Evolutionary conservation across 2,888 invertebrate species (phyloP).

Genomic region (Labia minor): DNA sequence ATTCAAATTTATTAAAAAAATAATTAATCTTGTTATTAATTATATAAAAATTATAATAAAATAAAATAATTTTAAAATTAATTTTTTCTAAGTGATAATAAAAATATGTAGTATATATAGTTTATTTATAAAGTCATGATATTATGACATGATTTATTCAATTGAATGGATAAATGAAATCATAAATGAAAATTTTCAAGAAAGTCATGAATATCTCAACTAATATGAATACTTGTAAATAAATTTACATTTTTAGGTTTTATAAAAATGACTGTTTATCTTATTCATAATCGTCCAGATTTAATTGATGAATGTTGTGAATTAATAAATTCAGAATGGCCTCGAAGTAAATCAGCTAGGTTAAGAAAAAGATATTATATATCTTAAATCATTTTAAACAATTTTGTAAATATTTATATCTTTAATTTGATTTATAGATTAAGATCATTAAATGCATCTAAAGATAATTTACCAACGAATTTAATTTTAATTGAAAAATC

Average conservation of each 20-base stretch:
- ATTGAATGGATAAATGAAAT: not conserved
- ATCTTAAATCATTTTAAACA: too few relatives aligned
- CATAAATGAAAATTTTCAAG: not conserved
- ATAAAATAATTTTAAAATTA: too few relatives aligned
- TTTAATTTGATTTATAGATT: not conserved
- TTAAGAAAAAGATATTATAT: constrained; percentile 30
- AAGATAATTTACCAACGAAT: constrained; percentile 21
- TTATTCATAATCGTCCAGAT: constrained; percentile 58
- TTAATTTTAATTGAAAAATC: constrained; percentile 16
- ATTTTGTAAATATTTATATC: too few relatives aligned
- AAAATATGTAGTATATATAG: too few relatives aligned
- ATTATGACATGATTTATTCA: too few relatives aligned
- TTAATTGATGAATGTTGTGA: constrained; percentile 59
- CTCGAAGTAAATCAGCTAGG: constrained; percentile 67
- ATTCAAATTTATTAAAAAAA: too few relatives aligned
- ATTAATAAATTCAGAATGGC: constrained; percentile 79
- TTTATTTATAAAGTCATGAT: too few relatives aligned
- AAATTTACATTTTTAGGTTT: not conserved
- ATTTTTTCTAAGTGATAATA: too few relatives aligned
- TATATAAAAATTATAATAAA: too few relatives aligned
- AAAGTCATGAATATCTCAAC: not conserved
- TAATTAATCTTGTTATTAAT: too few relatives aligned
- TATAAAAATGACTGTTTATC: constrained; percentile 19
- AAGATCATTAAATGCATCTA: constrained; percentile 19
- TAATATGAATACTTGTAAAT: not conserved